Evolutionary conservation across 2,888 invertebrate genomes (phyloP), one percentile per base, ranked within the genome.

Genomic region (Drosophila anomalipes): DNA sequence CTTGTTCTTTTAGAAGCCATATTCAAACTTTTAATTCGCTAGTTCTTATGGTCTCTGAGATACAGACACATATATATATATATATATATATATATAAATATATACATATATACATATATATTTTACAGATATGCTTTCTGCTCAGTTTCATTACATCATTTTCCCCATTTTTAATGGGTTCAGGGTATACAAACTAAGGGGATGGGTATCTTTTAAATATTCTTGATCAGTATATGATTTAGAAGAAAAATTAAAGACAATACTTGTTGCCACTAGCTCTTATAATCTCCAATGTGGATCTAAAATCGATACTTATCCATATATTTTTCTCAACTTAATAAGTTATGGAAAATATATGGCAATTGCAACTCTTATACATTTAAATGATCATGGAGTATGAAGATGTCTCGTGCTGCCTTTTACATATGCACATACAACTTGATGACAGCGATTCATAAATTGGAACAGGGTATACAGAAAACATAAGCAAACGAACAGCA

Each of bases 401-500:
- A 14, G 22, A 47, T 1, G 22, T 14, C 22, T 47, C 22, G 7
- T 22, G 22, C 22, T 22, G 44, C 22, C 3, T 14, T 22, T 22
- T 22, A 7, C 14, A 22, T 22, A 14, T 22, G 14, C 14, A 22
- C 22, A 22, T 22, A 4, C 47, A 47, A 3, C 22, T 10, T 16
- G 14, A 37, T 19, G 26, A 37, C 28, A 7, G 19, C 28, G 26
- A 37, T 28, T n/a, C 14, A 28, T 47, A 19, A 28, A 28, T 12
- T 28, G 14, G 37, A n/a, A n/a, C n/a, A 57, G 57, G 39, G 57
- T 39, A 57, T 57, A 19, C 16, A 12, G 22, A 2, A n/a, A 37
- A 37, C 12, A n/a, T 39, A 57, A 39, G 35, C 61, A 51, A 67
- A 73, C 37, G 22, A 67, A 72, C 37, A 30, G 57, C 65, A 67